Percentiles rank a stretch among this genome's conserved stretches.
Conservation (phyloP, 2,888 invertebrate species). For the Tiliacea aurago region DNA sequence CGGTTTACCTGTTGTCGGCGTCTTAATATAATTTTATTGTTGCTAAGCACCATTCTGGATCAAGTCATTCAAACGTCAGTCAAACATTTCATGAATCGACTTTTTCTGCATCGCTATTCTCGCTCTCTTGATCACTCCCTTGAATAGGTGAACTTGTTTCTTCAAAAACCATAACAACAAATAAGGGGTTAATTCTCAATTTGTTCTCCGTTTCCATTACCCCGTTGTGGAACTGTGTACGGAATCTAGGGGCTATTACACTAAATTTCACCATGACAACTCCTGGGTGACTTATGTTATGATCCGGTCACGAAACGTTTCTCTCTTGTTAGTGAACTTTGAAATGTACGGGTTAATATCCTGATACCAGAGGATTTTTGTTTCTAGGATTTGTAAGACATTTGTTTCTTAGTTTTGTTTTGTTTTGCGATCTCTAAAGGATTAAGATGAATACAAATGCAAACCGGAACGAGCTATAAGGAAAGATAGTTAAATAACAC, state of each 20-base stretch:
- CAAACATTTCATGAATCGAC: not conserved
- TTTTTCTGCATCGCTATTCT: not conserved
- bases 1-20: no score
- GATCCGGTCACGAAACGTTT: conserved; percentile 72
- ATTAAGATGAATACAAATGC: not conserved
- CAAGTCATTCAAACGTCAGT: not conserved
- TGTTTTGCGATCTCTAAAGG: not conserved
- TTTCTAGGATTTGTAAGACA: conserved; percentile 15
- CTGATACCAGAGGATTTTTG: conserved; percentile 16
- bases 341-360: conserved; percentile 34
- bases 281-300: conserved; percentile 70
- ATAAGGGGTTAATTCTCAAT: conserved; percentile 15
- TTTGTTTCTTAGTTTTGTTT: conserved; percentile 7
- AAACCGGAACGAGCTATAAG: no score
- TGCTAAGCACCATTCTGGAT: not conserved
- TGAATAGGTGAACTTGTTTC: not conserved
- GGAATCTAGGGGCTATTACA: conserved; percentile 62
- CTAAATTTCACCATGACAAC: conserved; percentile 73
- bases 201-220: conserved; percentile 32
- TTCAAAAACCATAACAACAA: conserved; percentile 1
- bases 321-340: conserved; percentile 53
- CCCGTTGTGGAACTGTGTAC: conserved; percentile 21
- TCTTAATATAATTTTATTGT: no score
- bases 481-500: not conserved
- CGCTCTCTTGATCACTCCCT: not conserved